phyloP scores from a whole-genome alignment of 2,888 invertebrate genomes.

The Rhimphoctona megacephalus region DNA sequence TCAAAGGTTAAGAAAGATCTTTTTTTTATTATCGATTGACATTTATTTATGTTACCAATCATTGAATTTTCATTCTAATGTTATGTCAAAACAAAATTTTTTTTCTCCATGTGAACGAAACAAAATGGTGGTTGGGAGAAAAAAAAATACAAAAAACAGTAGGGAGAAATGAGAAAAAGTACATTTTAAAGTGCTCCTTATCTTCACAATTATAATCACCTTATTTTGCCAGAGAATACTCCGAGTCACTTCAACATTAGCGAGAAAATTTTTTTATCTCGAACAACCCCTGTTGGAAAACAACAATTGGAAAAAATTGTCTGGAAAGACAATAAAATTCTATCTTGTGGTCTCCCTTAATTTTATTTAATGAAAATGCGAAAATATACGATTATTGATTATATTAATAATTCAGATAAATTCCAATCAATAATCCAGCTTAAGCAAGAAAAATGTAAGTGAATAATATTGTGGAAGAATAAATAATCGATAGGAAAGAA shows the following conservation, averaged over 20 bases:
- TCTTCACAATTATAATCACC: constrained; percentile 9
- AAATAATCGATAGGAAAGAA: background rate
- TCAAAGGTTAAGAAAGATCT: too few relatives aligned
- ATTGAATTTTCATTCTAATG: background rate
- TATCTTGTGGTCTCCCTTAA: background rate
- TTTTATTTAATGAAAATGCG: background rate
- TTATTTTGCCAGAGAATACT: background rate
- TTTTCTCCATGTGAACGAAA: background rate
- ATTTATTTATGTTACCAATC: background rate
- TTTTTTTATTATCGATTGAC: background rate
- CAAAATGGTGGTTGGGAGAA: background rate
- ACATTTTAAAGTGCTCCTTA: background rate
- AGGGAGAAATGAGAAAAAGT: background rate
- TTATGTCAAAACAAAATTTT: background rate
- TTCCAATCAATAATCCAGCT: background rate
- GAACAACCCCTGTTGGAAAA: background rate
- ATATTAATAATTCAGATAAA: background rate
- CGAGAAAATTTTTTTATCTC: background rate
- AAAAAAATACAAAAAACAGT: background rate
- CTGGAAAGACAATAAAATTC: background rate
- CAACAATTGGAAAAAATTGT: too few relatives aligned
- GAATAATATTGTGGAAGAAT: background rate
- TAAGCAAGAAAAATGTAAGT: background rate
- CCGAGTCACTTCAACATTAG: background rate
- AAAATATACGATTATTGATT: background rate